Base-by-base conservation (phyloP, 2,888 invertebrate genomes). In the Drosophila affinis region DNA sequence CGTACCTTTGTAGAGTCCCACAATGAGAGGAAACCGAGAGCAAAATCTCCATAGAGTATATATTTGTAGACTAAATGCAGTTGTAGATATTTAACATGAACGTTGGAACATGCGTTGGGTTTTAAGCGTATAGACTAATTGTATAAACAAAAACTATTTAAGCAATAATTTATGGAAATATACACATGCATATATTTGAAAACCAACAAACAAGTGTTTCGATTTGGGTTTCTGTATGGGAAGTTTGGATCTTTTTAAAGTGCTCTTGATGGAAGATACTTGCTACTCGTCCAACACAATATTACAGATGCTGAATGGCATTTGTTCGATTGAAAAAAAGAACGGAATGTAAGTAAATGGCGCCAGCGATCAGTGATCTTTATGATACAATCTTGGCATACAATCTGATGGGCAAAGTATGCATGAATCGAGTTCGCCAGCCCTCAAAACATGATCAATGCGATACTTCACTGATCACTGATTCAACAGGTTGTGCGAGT, bases 121-220 rank as follows among this genome's bases (percentile, higher is more conserved):
- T 75, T 58, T 55, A 77, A 69, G 56, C 69, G 65, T 61, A 62
- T 83, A 83, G 87, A 75, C 79, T 83, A 83, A 83, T 83, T 83
- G 81, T 83, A 79, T 78, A 83, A 84, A 87, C 65, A 71, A 79
- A 69, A 63, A 24, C 24, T 84, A 87, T 73, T 76, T 83, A 83
- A 87, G 87, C 62, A 81, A 81, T 84, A 79, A 83, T 78, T 83
- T 83, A 83, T 87, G 76, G 56, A 77, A 86, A 84, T 64, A 79
- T 72, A 78, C 68, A 63, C 62, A 61, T 58, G 74, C 58, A 58
- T 68, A 73, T 64, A 72, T 75, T 53, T 56, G 60, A 73, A 73
- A 70, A 61, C 14, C 56, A 59, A 59, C n/a, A 52, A 54, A 1
- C 14, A 44, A 24, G 18, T 5, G 24, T 24, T 24, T 24, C 24